These are phyloP conservation scores for Clepsis dumicolana DNA, from an alignment of 2,888 invertebrate genomes.

Conservation along the genomic window DNA sequence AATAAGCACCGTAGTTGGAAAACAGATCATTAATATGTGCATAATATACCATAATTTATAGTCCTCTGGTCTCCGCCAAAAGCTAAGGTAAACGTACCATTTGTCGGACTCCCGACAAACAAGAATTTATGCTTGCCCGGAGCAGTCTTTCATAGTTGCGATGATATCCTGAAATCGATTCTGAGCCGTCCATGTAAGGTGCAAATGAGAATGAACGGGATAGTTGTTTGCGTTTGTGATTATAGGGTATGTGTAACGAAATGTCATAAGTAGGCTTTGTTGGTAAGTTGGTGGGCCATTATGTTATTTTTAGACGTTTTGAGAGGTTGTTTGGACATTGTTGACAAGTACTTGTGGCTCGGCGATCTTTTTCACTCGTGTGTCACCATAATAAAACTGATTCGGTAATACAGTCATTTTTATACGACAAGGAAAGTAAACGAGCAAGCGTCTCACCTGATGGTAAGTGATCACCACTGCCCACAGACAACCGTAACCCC, in stretches of 20 bases:
- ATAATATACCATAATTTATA: slow-evolving; percentile 42
- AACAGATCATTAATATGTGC: slow-evolving; percentile 40
- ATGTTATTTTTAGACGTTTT: background rate
- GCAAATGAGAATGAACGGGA: slow-evolving; percentile 20
- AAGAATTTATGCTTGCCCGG: slow-evolving; percentile 44
- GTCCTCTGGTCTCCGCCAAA: slow-evolving; percentile 38
- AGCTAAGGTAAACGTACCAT: slow-evolving; percentile 45
- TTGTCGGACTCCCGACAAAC: slow-evolving; percentile 46
- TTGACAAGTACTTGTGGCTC: too few species aligned
- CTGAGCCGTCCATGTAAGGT: slow-evolving; percentile 14
- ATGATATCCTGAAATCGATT: slow-evolving; percentile 28
- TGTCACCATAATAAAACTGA: too few species aligned
- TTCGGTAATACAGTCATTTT: too few species aligned
- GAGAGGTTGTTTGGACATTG: background rate
- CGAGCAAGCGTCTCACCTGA: too few species aligned
- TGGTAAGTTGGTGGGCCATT: background rate
- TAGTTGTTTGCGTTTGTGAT: slow-evolving; percentile 32
- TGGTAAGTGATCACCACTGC: too few species aligned
- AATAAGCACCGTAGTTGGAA: background rate
- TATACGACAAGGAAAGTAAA: too few species aligned
- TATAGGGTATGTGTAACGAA: slow-evolving; percentile 22
- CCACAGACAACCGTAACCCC: too few species aligned
- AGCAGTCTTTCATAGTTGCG: slow-evolving; percentile 35
- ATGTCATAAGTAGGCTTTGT: slow-evolving; percentile 23
- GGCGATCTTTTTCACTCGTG: too few species aligned